Percentiles rank a stretch among this genome's conserved stretches.
Conservation (phyloP, 2,113 vertebrate genomes). For the Eclectus roratus region DNA sequence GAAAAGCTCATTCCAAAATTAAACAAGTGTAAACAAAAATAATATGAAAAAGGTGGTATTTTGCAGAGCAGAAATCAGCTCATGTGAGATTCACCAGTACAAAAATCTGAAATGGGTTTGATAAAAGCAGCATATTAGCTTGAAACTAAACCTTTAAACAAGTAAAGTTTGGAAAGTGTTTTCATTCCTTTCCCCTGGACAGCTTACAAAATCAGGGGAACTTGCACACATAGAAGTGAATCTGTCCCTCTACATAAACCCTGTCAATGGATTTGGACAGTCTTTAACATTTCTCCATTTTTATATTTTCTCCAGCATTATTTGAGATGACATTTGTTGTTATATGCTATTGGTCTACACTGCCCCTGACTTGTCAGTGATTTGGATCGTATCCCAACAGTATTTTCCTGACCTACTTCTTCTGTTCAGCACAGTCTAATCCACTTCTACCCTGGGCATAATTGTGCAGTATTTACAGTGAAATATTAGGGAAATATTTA, state of each 20-base stretch:
- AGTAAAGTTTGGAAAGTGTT: not conserved
- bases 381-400: not conserved
- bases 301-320: not conserved
- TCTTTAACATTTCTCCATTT: not conserved
- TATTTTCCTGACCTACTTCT: not conserved
- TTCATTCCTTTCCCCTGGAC: not conserved
- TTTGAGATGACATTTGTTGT: not conserved
- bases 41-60: not conserved
- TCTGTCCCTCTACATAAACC: not conserved
- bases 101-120: not conserved
- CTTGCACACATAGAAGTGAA: not conserved
- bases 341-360: not conserved
- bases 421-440: not conserved
- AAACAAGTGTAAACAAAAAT: not conserved
- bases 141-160: not conserved
- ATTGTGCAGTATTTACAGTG: not conserved
- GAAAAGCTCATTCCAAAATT: not conserved
- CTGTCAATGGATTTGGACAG: not conserved
- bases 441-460: not conserved
- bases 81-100: not conserved
- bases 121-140: not conserved
- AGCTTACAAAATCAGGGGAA: not conserved
- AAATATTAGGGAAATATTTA: not conserved
- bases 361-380: not conserved
- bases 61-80: not conserved